Evolutionary conservation across 2,797 vertebrate species (phyloP), one percentile per base, ranked within the genome.

Genomic region (Danio albolineatus): DNA sequence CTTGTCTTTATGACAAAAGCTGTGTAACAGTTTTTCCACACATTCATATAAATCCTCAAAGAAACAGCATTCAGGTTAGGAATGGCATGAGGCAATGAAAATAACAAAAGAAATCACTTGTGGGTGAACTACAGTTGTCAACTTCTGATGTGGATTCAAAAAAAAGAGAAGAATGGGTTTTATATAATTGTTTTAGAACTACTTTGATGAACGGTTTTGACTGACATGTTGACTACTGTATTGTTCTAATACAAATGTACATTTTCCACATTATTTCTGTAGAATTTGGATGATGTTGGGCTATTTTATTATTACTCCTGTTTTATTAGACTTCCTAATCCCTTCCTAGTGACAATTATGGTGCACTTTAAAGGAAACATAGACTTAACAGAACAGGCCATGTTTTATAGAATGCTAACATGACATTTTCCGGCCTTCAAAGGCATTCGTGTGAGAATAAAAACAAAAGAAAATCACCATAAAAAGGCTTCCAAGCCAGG

Each of bases 351-450:
- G 69, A 53, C 38, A 28, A 80, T 61, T 10, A 59, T 7, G 4
- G n/a, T 62, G 56, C 38, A 54, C 16, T 49, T 44, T 73, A 48
- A 62, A 46, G 43, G 48, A 41, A 59, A 62, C 46, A 19, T 28
- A 53, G 17, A 82, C 84, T 88, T 91, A 86, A 89, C 89, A 87
- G 85, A 76, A 88, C 89, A 90, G 92, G 91, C 90, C 90, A 88
- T 88, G 89, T 84, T 83, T 89, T 90, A 84, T 91, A 88, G 92
- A 93, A 91, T 89, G 90, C 86, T 94, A 90, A 91, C 91, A 92
- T 88, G 92, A 89, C 87, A 93, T 89, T 89, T 88, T 92, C 86
- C 93, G 89, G 93, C 91, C 91, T 90, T 93, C 87, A 89, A 90
- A 91, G 92, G 78, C 49, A 86, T 88, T 92, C 90, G 88, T 91